Evolutionary conservation across 2,888 invertebrate species (phyloP).

Genomic region (Phaedon cochleariae): DNA sequence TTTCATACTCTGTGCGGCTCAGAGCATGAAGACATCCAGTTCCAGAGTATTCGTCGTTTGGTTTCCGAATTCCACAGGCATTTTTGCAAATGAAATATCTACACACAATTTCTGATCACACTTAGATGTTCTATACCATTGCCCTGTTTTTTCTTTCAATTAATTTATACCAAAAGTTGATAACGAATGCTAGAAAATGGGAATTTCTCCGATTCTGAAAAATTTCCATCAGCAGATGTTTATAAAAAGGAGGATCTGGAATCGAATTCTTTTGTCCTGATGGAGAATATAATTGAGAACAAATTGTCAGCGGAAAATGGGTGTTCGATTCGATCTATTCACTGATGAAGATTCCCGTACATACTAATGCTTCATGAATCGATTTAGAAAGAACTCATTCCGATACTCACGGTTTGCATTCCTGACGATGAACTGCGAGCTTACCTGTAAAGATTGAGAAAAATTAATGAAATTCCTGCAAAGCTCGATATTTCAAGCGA

Average conservation of each 20-base stretch:
- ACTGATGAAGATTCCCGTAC: neutral
- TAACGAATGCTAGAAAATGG: neutral
- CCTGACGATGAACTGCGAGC: neutral
- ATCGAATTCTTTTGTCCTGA: slow-evolving; percentile 38
- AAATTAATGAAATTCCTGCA: neutral
- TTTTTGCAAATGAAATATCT: no score
- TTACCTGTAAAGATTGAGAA: neutral
- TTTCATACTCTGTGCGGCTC: no score
- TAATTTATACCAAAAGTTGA: slow-evolving; percentile 26
- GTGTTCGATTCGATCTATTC: neutral
- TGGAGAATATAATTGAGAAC: slow-evolving; percentile 43
- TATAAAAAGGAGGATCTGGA: slow-evolving; percentile 37
- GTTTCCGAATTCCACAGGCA: no score
- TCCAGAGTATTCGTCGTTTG: no score
- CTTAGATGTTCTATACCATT: no score
- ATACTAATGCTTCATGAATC: neutral
- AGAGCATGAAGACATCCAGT: no score
- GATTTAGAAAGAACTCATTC: neutral
- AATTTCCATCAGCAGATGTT: slow-evolving; percentile 47
- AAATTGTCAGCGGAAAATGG: neutral
- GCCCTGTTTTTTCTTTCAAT: slow-evolving; percentile 17
- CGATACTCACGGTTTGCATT: neutral
- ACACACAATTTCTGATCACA: no score
- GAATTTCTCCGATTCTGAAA: slow-evolving; percentile 30
- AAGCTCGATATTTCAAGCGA: neutral